Percentiles rank a stretch among this genome's conserved stretches.
Evolutionary conservation across 2,113 vertebrate species (phyloP).

Genomic region (Carassius gibelio): DNA sequence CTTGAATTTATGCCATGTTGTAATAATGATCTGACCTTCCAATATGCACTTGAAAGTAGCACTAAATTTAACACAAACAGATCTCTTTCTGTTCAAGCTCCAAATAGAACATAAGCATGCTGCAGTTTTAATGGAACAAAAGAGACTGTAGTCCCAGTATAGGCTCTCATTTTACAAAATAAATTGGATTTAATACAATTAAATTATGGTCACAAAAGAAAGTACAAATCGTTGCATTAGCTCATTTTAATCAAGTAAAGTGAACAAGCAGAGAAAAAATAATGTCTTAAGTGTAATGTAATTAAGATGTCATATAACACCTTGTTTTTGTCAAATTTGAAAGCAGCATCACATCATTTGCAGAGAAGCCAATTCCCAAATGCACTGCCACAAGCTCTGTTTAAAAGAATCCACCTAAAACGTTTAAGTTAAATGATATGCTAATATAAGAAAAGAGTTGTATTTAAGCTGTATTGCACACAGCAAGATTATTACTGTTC

Average conservation of each 20-base stretch:
- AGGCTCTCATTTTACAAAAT: background rate
- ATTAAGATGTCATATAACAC: background rate
- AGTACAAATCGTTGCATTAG: background rate
- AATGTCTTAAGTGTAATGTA: background rate
- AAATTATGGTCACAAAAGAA: background rate
- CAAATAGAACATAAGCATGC: background rate
- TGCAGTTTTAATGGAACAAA: constrained; percentile 1
- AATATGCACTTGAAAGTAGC: background rate
- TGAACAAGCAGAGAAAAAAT: background rate
- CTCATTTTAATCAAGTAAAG: constrained; percentile 6
- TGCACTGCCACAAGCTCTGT: background rate
- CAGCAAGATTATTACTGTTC: background rate
- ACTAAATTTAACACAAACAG: background rate
- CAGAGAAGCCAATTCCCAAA: background rate
- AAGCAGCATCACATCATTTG: background rate
- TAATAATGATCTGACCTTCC: background rate
- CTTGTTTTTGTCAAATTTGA: background rate
- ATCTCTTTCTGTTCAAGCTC: background rate
- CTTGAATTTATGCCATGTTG: background rate
- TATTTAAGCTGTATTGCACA: background rate
- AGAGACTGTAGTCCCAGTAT: background rate
- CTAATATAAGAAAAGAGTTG: background rate
- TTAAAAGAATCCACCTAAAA: background rate
- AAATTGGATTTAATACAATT: background rate
- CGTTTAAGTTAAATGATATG: no score